phyloP scores from a whole-genome alignment of 2,888 invertebrate genomes.

The Encarsia formosa region DNA sequence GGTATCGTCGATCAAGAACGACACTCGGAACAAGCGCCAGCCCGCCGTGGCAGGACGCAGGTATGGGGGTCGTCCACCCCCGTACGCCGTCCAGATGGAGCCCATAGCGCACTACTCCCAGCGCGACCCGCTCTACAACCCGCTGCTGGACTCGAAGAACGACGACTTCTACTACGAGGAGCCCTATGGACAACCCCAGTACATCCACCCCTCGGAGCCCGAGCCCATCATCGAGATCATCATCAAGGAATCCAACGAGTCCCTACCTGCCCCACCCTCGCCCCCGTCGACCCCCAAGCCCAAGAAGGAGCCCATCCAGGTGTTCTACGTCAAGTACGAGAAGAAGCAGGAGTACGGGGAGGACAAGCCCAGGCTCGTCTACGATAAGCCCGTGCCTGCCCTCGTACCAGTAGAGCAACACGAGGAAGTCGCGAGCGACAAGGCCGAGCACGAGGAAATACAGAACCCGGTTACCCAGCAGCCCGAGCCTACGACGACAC shows the following conservation, averaged over 20 bases:
- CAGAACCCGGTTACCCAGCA: constrained; percentile 44
- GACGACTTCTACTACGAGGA: constrained; percentile 47
- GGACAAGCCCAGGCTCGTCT: constrained; percentile 68
- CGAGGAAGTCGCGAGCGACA: constrained; percentile 50
- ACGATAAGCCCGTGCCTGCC: constrained; percentile 77
- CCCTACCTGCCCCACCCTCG: constrained; percentile 61
- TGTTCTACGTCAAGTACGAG: constrained; percentile 87
- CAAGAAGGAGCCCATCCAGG: constrained; percentile 81
- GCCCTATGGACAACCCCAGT: constrained; percentile 14
- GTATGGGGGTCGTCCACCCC: constrained; percentile 54
- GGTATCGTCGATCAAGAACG: constrained; percentile 35
- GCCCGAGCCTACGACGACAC: constrained; percentile 69
- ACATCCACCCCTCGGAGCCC: constrained; percentile 60
- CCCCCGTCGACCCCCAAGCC: constrained; percentile 47
- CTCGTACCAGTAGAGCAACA: constrained; percentile 68
- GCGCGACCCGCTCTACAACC: constrained; percentile 72
- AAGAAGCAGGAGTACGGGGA: constrained; percentile 70
- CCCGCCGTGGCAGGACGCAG: constrained; percentile 41
- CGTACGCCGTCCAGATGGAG: constrained; percentile 78
- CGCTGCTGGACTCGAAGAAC: constrained; percentile 53
- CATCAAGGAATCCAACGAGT: constrained; percentile 83
- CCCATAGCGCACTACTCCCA: constrained; percentile 76
- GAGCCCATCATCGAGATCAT: constrained; percentile 91
- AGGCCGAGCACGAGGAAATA: constrained; percentile 33
- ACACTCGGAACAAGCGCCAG: constrained; percentile 44